A percentile compares a stretch with the other conserved stretches of the same genome.
Evolutionary conservation across 1,140 invertebrate genomes (phyloP).

Genomic region (Anadara kagoshimensis): DNA sequence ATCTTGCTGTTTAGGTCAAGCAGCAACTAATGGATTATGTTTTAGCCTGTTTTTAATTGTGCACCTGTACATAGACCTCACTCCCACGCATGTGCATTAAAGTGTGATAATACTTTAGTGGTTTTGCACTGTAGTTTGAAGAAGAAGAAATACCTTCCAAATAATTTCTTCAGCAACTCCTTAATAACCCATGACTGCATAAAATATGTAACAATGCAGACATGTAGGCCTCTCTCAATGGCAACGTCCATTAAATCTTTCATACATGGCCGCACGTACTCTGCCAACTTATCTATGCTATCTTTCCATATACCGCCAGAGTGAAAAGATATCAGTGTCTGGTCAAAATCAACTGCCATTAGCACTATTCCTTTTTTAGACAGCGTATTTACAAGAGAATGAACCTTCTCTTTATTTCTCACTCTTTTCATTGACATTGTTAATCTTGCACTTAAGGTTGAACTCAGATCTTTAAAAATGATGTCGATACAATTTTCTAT

Average conservation of each 20-base stretch:
- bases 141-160: slow-evolving; percentile 35
- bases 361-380: slow-evolving; percentile 63
- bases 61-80: no score
- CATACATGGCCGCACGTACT: slow-evolving; percentile 68
- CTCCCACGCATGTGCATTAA: no score
- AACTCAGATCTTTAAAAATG: no score
- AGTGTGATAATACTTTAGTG: no score
- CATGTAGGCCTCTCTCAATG: slow-evolving; percentile 58
- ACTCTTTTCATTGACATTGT: slow-evolving; percentile 16
- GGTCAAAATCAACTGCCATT: slow-evolving; percentile 71
- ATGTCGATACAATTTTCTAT: no score
- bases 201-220: slow-evolving; percentile 71
- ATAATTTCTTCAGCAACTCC: slow-evolving; percentile 63
- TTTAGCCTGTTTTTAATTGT: no score
- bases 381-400: slow-evolving; percentile 46
- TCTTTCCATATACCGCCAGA: slow-evolving; percentile 70
- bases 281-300: slow-evolving; percentile 57
- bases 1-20: no score
- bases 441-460: no score
- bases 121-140: background rate
- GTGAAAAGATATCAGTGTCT: slow-evolving; percentile 69
- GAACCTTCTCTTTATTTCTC: slow-evolving; percentile 31
- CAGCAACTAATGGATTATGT: no score
- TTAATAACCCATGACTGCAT: slow-evolving; percentile 66
- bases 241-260: slow-evolving; percentile 61